phyloP scores from a whole-genome alignment of 2,888 invertebrate species.

The Plebejus argus region DNA sequence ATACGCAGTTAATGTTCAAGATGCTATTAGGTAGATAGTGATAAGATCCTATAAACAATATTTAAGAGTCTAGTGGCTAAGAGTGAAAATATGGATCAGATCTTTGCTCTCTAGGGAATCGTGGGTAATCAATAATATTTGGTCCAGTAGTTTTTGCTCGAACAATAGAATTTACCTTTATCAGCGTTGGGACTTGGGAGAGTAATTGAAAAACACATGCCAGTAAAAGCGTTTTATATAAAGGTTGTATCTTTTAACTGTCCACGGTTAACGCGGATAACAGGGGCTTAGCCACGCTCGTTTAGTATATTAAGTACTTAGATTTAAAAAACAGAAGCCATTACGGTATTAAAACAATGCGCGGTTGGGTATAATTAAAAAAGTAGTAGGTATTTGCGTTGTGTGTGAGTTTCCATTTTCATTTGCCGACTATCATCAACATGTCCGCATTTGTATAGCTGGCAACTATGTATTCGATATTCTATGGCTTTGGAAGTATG shows the following conservation, averaged over 20 bases:
- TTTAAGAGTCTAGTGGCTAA: neutral
- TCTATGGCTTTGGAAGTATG: neutral
- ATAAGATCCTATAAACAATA: neutral
- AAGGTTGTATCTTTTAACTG: conserved; percentile 24
- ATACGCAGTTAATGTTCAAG: neutral
- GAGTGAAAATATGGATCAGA: neutral
- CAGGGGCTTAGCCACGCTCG: conserved; percentile 28
- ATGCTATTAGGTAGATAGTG: neutral
- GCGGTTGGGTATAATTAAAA: conserved; percentile 20
- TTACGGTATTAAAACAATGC: conserved; percentile 30
- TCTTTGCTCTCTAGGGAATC: neutral
- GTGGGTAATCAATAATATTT: neutral
- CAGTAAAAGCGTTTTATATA: conserved; percentile 15
- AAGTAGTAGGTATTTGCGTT: neutral
- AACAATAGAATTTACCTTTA: neutral
- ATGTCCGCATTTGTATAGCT: neutral
- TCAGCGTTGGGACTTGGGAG: neutral
- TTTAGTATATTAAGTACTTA: conserved; percentile 24
- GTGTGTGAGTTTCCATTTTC: neutral
- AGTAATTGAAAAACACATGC: conserved; percentile 5
- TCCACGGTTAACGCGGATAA: conserved; percentile 28
- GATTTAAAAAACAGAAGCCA: conserved; percentile 30
- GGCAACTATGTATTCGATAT: neutral
- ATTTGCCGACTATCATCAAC: neutral
- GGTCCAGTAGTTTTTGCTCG: neutral